Conservation (phyloP, 2,113 vertebrate genomes). For the Acanthisitta chloris region DNA sequence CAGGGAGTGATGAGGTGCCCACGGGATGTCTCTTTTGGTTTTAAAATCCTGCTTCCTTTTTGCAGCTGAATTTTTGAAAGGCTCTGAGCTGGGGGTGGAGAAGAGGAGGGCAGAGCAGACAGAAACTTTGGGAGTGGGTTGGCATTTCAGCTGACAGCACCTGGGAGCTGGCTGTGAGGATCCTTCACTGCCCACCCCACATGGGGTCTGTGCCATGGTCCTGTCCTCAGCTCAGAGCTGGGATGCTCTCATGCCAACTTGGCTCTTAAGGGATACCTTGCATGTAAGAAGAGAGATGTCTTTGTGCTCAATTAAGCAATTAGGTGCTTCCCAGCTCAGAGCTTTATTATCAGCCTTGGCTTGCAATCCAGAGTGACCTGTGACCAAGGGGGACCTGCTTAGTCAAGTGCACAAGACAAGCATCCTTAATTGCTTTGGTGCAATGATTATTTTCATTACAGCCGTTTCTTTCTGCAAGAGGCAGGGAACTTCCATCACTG, state of each 20-base stretch:
- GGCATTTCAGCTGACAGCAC: not conserved
- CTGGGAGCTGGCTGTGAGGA: not conserved
- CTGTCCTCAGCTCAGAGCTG: not conserved
- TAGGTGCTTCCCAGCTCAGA: not conserved
- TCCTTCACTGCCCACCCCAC: fast-evolving
- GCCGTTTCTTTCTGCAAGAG: not conserved
- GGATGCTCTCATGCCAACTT: not conserved
- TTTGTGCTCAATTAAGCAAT: not conserved
- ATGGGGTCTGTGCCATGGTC: fast-evolving
- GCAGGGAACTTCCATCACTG: not conserved
- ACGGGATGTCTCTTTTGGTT: not conserved
- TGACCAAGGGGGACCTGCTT: not conserved
- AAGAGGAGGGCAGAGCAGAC: not conserved
- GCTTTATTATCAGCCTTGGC: conserved; percentile 7
- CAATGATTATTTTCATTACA: not conserved
- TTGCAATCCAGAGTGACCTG: not conserved
- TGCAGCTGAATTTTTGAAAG: not conserved
- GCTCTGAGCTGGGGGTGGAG: not conserved
- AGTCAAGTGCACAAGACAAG: conserved; percentile 3
- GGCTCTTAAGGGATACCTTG: not conserved
- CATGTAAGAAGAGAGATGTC: not conserved
- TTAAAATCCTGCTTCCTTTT: conserved; percentile 1
- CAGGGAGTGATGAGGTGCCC: not conserved
- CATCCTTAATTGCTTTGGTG: conserved; percentile 26
- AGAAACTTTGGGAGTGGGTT: not conserved